These are phyloP conservation scores for Apodemia mormo DNA, from an alignment of 2,888 invertebrate genomes.

Conservation along the genomic window DNA sequence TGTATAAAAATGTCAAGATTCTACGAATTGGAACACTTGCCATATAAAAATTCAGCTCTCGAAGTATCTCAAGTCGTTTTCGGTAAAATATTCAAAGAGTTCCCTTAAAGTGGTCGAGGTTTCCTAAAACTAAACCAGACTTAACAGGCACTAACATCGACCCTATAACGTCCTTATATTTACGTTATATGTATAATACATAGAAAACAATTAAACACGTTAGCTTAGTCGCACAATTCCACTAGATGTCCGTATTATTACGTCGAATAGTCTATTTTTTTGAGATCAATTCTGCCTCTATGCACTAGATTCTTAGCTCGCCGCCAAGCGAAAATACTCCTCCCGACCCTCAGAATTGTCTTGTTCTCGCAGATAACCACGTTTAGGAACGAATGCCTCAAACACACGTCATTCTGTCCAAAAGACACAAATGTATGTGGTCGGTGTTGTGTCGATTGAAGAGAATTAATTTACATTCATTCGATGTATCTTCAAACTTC, in stretches of 20 bases:
- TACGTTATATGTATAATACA: conserved; percentile 66
- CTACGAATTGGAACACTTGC: conserved; percentile 48
- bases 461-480: conserved; percentile 30
- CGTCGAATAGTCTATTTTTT: conserved; percentile 67
- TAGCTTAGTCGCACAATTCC: conserved; percentile 75
- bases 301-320: conserved; percentile 57
- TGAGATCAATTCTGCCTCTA: conserved; percentile 78
- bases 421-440: conserved; percentile 30
- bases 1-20: conserved; percentile 51
- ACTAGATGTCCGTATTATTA: conserved; percentile 71
- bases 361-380: conserved; percentile 30
- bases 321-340: conserved; percentile 46
- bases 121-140: conserved; percentile 65
- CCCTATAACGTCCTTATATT: conserved; percentile 52
- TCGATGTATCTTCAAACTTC: conserved; percentile 30
- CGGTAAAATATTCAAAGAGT: conserved; percentile 67
- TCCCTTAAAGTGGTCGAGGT: conserved; percentile 64
- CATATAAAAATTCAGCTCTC: conserved; percentile 57
- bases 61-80: conserved; percentile 61
- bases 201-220: conserved; percentile 74
- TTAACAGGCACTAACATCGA: conserved; percentile 77
- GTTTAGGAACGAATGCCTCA: conserved; percentile 43
- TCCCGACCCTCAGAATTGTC: conserved; percentile 42
- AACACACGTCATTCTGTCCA: conserved; percentile 32
- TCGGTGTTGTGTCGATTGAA: conserved; percentile 34